Percentiles rank a stretch among this genome's conserved stretches.
Evolutionary conservation across 2,888 invertebrate species (phyloP).

Genomic region (Zele albiditarsus): DNA sequence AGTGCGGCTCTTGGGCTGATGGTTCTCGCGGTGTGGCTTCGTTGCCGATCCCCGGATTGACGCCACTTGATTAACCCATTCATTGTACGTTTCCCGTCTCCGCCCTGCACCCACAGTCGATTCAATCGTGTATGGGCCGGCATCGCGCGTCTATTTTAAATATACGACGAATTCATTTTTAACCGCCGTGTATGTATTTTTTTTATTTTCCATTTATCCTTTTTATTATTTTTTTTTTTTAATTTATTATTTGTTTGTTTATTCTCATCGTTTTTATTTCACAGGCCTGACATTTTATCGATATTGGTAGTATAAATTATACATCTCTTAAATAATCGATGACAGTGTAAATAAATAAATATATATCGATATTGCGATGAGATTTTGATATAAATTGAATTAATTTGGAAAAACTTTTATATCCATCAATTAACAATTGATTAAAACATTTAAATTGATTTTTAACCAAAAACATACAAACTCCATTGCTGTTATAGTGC

Average conservation of each 20-base stretch:
- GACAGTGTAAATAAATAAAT: not conserved
- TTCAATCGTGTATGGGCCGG: conserved; percentile 33
- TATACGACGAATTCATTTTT: conserved; percentile 11
- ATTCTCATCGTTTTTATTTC: not conserved
- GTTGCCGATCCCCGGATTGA: conserved; percentile 34
- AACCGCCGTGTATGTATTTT: not conserved
- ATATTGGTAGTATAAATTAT: not conserved
- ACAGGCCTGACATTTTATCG: not conserved
- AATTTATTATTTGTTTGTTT: not conserved
- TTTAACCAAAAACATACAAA: not conserved
- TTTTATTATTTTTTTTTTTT: not conserved
- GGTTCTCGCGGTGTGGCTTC: conserved; percentile 14
- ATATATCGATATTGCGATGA: not conserved
- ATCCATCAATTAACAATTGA: not conserved
- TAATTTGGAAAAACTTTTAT: not conserved
- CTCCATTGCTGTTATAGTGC: no score
- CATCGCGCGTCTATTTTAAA: conserved; percentile 7
- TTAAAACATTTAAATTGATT: not conserved
- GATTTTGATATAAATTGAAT: not conserved
- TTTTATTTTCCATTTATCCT: not conserved
- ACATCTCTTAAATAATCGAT: not conserved
- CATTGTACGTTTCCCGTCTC: conserved; percentile 31
- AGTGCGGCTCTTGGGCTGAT: not conserved
- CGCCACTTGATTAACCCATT: conserved; percentile 41
- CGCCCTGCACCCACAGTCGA: conserved; percentile 34